A percentile compares a stretch with the other conserved stretches of the same genome.
Conservation (phyloP, 2,888 invertebrate species). For the Tethea ocularis region DNA sequence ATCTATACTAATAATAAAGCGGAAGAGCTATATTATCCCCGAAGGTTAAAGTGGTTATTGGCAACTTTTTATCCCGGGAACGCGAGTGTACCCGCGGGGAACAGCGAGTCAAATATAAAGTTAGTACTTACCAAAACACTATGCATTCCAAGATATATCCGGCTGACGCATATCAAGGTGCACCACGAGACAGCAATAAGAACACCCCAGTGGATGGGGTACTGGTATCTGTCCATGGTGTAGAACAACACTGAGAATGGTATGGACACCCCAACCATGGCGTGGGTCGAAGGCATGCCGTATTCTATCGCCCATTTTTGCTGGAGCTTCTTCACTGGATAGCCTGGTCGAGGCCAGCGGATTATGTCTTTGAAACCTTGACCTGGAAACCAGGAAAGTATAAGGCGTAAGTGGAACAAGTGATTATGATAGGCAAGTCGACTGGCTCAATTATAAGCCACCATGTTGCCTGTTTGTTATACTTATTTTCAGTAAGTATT, state of each 20-base stretch:
- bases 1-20: too few relatives aligned
- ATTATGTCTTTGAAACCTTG: conserved; percentile 95
- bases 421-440: too few relatives aligned
- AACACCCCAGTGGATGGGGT: conserved; percentile 84
- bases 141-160: conserved; percentile 97
- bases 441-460: too few relatives aligned
- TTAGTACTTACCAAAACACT: conserved; percentile 87
- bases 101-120: neutral
- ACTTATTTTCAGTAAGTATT: too few relatives aligned
- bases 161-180: conserved; percentile 90
- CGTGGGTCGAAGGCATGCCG: conserved; percentile 98
- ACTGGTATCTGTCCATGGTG: conserved; percentile 91
- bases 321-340: conserved; percentile 92
- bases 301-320: conserved; percentile 95
- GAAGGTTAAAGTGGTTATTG: too few relatives aligned
- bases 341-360: conserved; percentile 93
- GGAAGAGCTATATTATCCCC: too few relatives aligned
- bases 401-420: too few relatives aligned
- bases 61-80: too few relatives aligned
- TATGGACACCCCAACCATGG: conserved; percentile 94
- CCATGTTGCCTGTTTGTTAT: too few relatives aligned
- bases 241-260: conserved; percentile 93
- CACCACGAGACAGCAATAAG: conserved; percentile 87
- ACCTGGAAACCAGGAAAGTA: conserved; percentile 74
- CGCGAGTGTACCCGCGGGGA: neutral